These are phyloP conservation scores for Leptura quadrifasciata DNA, from an alignment of 2,888 invertebrate species.

Conservation along the genomic window DNA sequence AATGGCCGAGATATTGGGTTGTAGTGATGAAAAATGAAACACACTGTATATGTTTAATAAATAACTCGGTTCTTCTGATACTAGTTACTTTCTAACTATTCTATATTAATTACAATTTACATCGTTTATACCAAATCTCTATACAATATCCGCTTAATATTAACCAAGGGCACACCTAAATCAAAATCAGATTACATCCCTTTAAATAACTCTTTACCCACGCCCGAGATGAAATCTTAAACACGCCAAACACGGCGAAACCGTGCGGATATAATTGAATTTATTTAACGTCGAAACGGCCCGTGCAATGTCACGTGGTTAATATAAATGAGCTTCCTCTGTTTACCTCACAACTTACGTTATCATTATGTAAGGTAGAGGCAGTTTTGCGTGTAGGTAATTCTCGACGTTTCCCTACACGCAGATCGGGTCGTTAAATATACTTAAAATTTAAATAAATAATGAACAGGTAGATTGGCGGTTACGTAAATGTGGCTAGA, in stretches of 20 bases:
- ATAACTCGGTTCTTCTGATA: too few relatives aligned
- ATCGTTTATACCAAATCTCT: too few relatives aligned
- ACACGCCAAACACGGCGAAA: conserved; percentile 23
- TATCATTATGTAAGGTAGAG: conserved; percentile 52
- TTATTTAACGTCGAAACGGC: conserved; percentile 38
- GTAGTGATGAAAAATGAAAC: too few relatives aligned
- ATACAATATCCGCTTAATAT: too few relatives aligned
- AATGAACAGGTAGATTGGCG: conserved; percentile 12
- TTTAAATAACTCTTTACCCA: background rate
- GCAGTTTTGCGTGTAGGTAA: conserved; percentile 33
- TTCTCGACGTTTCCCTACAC: conserved; percentile 2
- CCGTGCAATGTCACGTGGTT: conserved; percentile 35
- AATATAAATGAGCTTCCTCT: conserved; percentile 40
- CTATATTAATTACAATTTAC: too few relatives aligned
- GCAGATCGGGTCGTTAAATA: conserved; percentile 28
- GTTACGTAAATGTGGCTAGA: background rate
- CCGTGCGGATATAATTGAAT: conserved; percentile 42
- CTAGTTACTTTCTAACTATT: too few relatives aligned
- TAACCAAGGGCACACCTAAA: background rate
- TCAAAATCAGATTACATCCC: background rate
- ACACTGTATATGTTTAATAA: too few relatives aligned
- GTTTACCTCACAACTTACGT: conserved; percentile 48
- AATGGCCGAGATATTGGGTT: too few relatives aligned
- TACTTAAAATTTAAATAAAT: conserved; percentile 43
- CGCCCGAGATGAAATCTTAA: conserved; percentile 14